Evolutionary conservation across 1,140 invertebrate genomes (phyloP).

Genomic region (Hyphantria cunea): DNA sequence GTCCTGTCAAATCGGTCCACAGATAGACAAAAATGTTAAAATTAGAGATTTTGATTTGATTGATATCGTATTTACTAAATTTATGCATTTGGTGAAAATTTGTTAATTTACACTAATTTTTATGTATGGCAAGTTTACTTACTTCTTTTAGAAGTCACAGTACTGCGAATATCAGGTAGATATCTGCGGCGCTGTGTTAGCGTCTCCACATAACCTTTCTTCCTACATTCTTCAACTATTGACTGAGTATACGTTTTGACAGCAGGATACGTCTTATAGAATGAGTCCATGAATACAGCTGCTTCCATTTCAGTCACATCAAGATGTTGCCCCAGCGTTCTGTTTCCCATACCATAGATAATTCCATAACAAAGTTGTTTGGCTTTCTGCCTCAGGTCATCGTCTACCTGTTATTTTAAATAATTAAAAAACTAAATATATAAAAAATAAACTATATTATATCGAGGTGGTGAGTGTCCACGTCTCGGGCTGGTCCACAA

Average conservation of each 20-base stretch:
- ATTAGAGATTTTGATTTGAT: no score
- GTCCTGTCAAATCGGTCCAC: no score
- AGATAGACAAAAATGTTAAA: no score
- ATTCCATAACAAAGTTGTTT: conserved; percentile 98
- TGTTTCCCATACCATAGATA: conserved; percentile 98
- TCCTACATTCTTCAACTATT: conserved; percentile 86
- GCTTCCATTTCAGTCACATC: conserved; percentile 92
- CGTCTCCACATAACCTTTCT: conserved; percentile 92
- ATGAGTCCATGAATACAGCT: conserved; percentile 89
- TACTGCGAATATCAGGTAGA: conserved; percentile 89
- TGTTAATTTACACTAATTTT: no score
- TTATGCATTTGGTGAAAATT: no score
- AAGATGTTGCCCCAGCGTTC: conserved; percentile 91
- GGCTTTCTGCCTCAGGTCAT: conserved; percentile 90
- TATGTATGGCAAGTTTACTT: conserved; percentile 29
- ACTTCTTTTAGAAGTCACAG: conserved; percentile 81
- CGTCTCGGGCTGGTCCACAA: no score
- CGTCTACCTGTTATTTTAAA: conserved; percentile 83
- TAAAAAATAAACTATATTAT: no score
- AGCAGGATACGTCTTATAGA: conserved; percentile 91
- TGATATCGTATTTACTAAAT: no score
- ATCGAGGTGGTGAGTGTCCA: no score
- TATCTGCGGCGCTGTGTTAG: conserved; percentile 90
- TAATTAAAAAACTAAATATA: background rate
- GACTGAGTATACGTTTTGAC: conserved; percentile 86